A percentile compares a stretch with the other conserved stretches of the same genome.
Evolutionary conservation across 2,113 vertebrate species (phyloP).

Genomic region (Sclerurus mexicanus): DNA sequence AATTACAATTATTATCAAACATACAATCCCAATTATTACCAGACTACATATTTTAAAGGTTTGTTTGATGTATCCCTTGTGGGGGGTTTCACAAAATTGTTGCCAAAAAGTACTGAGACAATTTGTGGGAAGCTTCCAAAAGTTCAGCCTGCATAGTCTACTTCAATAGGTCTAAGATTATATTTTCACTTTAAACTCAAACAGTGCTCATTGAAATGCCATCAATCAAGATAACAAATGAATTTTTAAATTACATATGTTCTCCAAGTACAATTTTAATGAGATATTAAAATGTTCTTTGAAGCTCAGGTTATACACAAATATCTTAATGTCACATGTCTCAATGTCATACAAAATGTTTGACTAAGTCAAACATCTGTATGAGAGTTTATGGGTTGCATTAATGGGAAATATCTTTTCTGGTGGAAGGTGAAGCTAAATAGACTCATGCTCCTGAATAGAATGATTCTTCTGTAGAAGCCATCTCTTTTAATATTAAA

Average conservation of each 20-base stretch:
- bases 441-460: not conserved
- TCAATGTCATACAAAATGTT: not conserved
- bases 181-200: slow-evolving; percentile 38
- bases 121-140: slow-evolving; percentile 18
- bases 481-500: not conserved
- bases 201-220: slow-evolving; percentile 6
- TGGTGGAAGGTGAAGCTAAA: not conserved
- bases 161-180: slow-evolving; percentile 8
- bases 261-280: slow-evolving; percentile 44
- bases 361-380: not conserved
- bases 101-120: slow-evolving; percentile 8
- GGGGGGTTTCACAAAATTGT: not conserved
- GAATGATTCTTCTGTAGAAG: not conserved
- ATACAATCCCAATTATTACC: not conserved
- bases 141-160: not conserved
- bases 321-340: not conserved
- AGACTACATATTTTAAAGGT: not conserved
- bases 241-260: slow-evolving; percentile 30
- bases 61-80: not conserved
- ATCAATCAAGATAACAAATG: slow-evolving; percentile 38
- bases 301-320: slow-evolving; percentile 13
- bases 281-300: not conserved
- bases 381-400: not conserved
- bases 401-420: not conserved
- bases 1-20: not conserved